A percentile compares a stretch with the other conserved stretches of the same genome.
These are phyloP conservation scores for Drosophila bunnanda DNA, from an alignment of 2,888 invertebrate genomes.

Conservation along the genomic window DNA sequence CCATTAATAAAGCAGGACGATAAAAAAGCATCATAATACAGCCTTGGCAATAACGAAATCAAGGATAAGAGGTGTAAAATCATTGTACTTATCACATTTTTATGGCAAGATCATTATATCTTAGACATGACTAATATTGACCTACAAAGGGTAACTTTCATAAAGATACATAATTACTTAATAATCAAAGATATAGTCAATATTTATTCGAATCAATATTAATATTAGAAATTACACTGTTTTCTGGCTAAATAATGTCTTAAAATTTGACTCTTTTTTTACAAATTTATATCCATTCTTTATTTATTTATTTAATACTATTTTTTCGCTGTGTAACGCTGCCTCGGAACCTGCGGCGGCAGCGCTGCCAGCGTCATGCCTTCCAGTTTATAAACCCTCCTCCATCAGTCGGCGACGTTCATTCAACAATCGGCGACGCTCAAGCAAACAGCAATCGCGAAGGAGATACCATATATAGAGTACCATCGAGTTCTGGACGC, in stretches of 20 bases:
- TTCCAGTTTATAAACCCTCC: conserved; percentile 55
- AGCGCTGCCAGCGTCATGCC: conserved; percentile 17
- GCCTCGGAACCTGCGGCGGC: conserved; percentile 8
- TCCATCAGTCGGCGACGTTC: conserved; percentile 40
- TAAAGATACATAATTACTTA: neutral
- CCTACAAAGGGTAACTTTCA: too few relatives aligned
- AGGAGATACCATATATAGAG: conserved; percentile 13
- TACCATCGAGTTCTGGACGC: conserved; percentile 13
- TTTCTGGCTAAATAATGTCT: neutral
- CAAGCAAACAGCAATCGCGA: conserved; percentile 54
- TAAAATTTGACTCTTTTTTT: too few relatives aligned
- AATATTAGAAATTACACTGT: neutral
- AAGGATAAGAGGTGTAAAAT: neutral
- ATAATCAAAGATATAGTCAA: neutral
- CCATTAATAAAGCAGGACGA: neutral
- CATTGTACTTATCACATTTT: neutral
- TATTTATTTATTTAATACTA: too few relatives aligned
- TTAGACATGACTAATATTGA: too few relatives aligned
- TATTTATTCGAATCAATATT: neutral
- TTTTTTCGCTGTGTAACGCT: conserved; percentile 7
- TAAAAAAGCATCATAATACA: neutral
- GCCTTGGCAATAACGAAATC: conserved; percentile 2
- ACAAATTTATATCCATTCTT: neutral
- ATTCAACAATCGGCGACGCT: conserved; percentile 55
- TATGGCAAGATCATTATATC: too few relatives aligned